Conservation (phyloP, 2,888 invertebrate genomes). For the Creontiades dilutus region DNA sequence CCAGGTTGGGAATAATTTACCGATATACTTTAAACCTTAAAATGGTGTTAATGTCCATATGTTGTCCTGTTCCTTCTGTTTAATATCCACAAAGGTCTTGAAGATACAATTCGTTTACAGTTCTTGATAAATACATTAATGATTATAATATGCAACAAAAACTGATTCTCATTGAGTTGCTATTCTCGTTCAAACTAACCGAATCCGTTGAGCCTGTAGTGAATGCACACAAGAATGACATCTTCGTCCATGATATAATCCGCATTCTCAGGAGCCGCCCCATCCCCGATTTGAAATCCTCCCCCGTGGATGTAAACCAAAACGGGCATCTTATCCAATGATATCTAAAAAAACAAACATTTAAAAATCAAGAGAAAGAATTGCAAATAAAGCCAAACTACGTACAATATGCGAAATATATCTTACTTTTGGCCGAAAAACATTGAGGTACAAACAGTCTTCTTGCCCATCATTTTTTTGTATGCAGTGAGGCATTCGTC, state of each 20-base stretch:
- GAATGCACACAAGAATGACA: constrained; percentile 67
- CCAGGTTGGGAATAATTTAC: too few species aligned
- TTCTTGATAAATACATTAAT: too few species aligned
- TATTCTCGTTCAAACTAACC: constrained; percentile 50
- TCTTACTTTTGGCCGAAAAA: constrained; percentile 54
- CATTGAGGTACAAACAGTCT: constrained; percentile 56
- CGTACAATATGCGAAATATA: neutral
- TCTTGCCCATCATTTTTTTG: neutral
- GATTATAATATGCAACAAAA: too few species aligned
- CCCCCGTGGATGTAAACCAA: constrained; percentile 73
- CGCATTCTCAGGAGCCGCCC: constrained; percentile 58
- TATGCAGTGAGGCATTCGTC: neutral
- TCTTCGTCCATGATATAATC: constrained; percentile 73
- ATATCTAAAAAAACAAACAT: neutral
- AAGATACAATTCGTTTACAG: too few species aligned
- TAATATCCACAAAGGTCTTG: too few species aligned
- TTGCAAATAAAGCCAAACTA: too few species aligned
- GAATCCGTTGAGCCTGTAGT: constrained; percentile 67
- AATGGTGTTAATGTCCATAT: too few species aligned
- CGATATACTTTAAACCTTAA: too few species aligned
- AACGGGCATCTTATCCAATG: constrained; percentile 67
- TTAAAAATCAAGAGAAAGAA: too few species aligned
- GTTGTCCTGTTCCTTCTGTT: too few species aligned
- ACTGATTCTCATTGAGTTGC: too few species aligned
- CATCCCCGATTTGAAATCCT: constrained; percentile 61